Conservation (phyloP, 2,113 vertebrate species). For the Aptenodytes patagonicus region DNA sequence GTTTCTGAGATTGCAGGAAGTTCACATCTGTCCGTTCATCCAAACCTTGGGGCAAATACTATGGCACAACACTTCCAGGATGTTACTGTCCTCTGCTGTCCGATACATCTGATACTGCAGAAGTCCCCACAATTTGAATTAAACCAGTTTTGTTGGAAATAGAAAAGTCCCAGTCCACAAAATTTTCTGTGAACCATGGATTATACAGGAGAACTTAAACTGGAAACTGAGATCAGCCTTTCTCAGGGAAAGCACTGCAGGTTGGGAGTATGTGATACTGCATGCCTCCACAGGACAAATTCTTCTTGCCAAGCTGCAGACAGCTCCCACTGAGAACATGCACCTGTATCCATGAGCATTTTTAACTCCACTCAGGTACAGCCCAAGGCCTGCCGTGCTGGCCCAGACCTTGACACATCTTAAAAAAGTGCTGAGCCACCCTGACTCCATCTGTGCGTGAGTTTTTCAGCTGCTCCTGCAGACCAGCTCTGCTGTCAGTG, state of each 20-base stretch:
- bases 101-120: not conserved
- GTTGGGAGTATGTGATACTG: too few relatives aligned
- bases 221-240: not conserved
- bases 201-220: not conserved
- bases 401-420: not conserved
- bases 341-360: not conserved
- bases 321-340: not conserved
- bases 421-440: not conserved
- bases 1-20: not conserved
- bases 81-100: not conserved
- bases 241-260: not conserved
- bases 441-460: accelerated
- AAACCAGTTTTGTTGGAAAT: not conserved
- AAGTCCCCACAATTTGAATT: not conserved
- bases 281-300: not conserved
- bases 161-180: not conserved
- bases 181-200: not conserved
- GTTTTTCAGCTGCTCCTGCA: not conserved
- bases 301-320: not conserved
- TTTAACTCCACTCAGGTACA: not conserved
- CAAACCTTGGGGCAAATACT: not conserved
- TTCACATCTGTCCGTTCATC: not conserved
- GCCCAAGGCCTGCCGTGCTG: not conserved
- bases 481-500: not conserved
- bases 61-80: not conserved